Evolutionary conservation across 2,888 invertebrate genomes (phyloP).

Genomic region (Pristionchus exspectatus): DNA sequence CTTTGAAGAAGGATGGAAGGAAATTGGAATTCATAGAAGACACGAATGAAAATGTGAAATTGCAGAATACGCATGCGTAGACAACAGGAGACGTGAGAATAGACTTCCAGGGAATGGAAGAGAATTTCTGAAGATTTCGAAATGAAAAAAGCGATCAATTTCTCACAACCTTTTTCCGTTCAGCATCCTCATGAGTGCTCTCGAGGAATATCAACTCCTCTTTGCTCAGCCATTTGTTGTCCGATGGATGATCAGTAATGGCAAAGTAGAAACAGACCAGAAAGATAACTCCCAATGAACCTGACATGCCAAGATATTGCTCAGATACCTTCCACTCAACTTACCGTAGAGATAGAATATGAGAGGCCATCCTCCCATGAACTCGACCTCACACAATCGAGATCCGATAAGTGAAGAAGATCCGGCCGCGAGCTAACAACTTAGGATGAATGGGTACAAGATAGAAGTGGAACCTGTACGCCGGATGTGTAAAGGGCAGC

Average conservation of each 20-base stretch:
- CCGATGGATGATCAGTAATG: conserved; percentile 11
- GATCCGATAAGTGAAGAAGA: conserved; percentile 38
- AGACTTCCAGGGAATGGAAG: not conserved
- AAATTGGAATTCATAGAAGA: not conserved
- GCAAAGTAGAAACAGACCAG: not conserved
- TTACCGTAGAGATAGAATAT: conserved; percentile 51
- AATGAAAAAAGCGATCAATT: not conserved
- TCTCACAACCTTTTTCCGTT: not conserved
- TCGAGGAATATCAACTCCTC: conserved; percentile 4
- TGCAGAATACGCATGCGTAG: conserved; percentile 36
- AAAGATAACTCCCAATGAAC: not conserved
- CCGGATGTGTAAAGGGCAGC: conserved; percentile 48
- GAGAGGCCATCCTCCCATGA: conserved; percentile 52
- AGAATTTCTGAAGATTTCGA: not conserved
- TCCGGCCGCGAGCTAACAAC: conserved; percentile 25
- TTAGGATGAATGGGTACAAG: too few relatives aligned
- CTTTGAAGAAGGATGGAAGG: conserved; percentile 50
- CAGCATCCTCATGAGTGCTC: not conserved
- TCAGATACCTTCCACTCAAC: too few relatives aligned
- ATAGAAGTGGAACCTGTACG: conserved; percentile 2
- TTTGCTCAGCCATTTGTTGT: conserved; percentile 31
- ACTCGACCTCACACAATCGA: not conserved
- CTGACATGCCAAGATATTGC: not conserved
- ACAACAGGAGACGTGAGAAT: not conserved
- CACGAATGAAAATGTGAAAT: conserved; percentile 34